Conservation (phyloP, 2,113 vertebrate genomes). For the Herpetotheres cachinnans region DNA sequence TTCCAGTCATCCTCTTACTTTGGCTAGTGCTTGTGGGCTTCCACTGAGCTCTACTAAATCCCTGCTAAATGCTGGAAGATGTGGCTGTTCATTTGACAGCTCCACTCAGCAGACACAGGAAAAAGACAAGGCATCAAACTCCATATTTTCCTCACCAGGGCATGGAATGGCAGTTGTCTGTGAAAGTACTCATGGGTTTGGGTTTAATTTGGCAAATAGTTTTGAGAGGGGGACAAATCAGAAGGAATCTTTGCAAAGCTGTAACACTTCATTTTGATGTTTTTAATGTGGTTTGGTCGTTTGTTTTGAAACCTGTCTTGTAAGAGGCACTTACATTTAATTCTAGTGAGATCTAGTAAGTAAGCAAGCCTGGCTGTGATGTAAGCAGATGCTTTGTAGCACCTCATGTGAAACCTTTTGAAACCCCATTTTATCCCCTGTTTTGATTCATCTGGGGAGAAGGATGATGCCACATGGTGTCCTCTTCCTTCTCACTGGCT, state of each 20-base stretch:
- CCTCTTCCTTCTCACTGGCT: neutral
- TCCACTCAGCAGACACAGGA: neutral
- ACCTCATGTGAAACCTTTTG: neutral
- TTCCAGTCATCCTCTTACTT: neutral
- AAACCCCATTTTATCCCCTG: neutral
- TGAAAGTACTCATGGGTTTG: neutral
- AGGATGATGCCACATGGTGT: neutral
- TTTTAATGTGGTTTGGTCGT: neutral
- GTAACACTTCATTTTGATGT: neutral
- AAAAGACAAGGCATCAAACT: neutral
- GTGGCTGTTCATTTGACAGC: neutral
- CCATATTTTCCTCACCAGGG: accelerated
- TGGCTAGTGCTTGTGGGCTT: neutral
- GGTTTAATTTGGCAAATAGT: neutral
- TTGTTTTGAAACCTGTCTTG: neutral
- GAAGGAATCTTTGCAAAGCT: neutral
- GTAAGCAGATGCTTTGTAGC: neutral
- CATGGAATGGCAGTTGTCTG: neutral
- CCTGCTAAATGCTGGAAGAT: neutral
- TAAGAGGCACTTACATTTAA: neutral
- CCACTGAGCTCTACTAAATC: neutral
- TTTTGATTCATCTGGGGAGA: neutral
- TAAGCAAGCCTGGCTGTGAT: neutral
- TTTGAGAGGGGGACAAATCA: neutral
- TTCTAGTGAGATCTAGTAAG: neutral